Evolutionary conservation across 2,888 invertebrate genomes (phyloP).

Genomic region (Rambutsinella grinnellia): DNA sequence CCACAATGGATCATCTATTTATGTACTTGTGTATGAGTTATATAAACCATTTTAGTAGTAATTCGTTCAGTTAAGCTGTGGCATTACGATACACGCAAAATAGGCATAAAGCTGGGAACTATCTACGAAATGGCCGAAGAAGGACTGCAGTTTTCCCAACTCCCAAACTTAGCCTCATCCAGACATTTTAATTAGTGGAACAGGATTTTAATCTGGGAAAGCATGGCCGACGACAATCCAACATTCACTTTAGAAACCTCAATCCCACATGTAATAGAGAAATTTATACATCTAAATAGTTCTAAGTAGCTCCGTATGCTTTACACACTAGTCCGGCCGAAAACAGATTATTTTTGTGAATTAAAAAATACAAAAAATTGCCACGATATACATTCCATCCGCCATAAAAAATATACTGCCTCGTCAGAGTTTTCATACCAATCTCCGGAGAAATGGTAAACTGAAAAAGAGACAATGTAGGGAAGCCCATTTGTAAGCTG

Average conservation of each 20-base stretch:
- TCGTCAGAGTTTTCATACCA: neutral
- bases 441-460: neutral
- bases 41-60: no score
- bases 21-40: no score
- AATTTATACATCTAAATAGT: neutral
- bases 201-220: conserved; percentile 33
- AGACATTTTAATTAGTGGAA: conserved; percentile 41
- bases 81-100: no score
- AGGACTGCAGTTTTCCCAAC: no score
- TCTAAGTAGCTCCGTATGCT: neutral
- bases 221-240: conserved; percentile 30
- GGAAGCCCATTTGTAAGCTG: conserved; percentile 26
- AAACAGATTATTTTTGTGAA: neutral
- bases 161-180: no score
- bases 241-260: neutral
- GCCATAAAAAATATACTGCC: neutral
- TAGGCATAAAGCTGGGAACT: no score
- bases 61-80: no score
- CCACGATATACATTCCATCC: neutral
- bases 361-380: neutral
- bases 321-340: neutral
- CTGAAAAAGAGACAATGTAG: neutral
- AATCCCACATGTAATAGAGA: neutral
- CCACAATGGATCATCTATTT: no score
- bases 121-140: no score